Conservation (phyloP, 2,797 vertebrate species). For the Apogon hyalosoma region DNA sequence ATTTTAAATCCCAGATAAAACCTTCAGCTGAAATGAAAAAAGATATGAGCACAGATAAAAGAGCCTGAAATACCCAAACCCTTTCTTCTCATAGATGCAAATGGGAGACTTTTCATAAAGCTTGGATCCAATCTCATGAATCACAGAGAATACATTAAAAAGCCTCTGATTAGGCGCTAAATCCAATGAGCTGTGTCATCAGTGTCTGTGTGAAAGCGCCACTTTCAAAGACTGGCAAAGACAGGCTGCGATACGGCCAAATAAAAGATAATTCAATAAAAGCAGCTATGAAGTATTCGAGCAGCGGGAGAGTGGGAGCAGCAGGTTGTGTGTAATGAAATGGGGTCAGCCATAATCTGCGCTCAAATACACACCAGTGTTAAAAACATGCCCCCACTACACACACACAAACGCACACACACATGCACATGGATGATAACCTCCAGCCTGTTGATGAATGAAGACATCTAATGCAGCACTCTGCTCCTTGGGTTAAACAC, state of each 20-base stretch:
- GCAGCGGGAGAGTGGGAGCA: constrained; percentile 26
- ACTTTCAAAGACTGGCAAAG: constrained; percentile 57
- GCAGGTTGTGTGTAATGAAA: constrained; percentile 54
- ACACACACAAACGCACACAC: constrained; percentile 2
- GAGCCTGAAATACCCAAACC: constrained; percentile 63
- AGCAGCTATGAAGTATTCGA: constrained; percentile 38
- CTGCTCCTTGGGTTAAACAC: constrained; percentile 58
- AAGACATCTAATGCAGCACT: constrained; percentile 52
- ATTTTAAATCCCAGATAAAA: constrained; percentile 79
- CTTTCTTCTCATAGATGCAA: constrained; percentile 72
- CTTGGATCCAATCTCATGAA: constrained; percentile 73
- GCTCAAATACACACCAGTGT: constrained; percentile 4
- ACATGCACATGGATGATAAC: constrained; percentile 32
- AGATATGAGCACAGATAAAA: constrained; percentile 73
- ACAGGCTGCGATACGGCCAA: constrained; percentile 46
- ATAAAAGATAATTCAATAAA: constrained; percentile 75
- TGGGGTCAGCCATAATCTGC: constrained; percentile 43
- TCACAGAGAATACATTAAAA: constrained; percentile 74
- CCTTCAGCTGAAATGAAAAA: constrained; percentile 73
- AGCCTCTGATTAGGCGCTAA: constrained; percentile 71
- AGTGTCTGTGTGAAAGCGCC: constrained; percentile 61
- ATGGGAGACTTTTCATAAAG: constrained; percentile 76
- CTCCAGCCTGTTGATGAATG: constrained; percentile 62
- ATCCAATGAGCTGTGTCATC: constrained; percentile 75
- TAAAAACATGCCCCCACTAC: constrained; percentile 1